Evolutionary conservation across 2,113 vertebrate genomes (phyloP).

Genomic region (Tragelaphus strepsiceros): DNA sequence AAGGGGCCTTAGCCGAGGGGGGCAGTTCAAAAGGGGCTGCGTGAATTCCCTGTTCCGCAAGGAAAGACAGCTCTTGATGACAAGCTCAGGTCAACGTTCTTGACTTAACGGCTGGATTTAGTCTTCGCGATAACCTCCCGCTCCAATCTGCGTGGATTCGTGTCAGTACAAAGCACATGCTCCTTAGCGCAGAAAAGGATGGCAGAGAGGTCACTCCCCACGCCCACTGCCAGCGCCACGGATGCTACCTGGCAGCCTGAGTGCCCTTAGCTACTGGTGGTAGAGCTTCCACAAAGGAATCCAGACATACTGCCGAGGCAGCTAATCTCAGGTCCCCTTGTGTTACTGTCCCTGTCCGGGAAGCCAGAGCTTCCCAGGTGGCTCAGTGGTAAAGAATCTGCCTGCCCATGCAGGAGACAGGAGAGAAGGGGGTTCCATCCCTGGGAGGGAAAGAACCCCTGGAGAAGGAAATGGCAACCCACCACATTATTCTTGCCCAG

Average conservation of each 20-base stretch:
- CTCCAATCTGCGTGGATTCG: background rate
- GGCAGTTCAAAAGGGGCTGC: fast-evolving
- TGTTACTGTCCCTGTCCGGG: background rate
- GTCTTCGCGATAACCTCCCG: fast-evolving
- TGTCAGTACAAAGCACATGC: background rate
- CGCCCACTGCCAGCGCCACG: background rate
- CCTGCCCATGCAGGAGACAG: background rate
- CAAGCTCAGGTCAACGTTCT: background rate
- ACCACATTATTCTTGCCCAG: background rate
- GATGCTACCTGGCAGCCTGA: background rate
- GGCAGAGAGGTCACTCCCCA: background rate
- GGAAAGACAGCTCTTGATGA: background rate
- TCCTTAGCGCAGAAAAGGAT: too few species aligned
- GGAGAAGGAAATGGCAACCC: background rate
- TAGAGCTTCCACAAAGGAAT: background rate
- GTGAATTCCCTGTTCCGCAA: background rate
- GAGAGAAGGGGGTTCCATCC: background rate
- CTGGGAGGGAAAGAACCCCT: background rate
- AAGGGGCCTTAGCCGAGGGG: background rate
- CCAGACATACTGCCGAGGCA: too few species aligned
- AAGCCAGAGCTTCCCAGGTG: background rate
- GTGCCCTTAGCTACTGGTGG: background rate
- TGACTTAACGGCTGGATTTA: background rate
- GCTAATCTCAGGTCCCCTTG: background rate
- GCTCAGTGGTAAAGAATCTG: background rate